Conservation (phyloP, 2,113 vertebrate species). For the Corythornis cristatus region DNA sequence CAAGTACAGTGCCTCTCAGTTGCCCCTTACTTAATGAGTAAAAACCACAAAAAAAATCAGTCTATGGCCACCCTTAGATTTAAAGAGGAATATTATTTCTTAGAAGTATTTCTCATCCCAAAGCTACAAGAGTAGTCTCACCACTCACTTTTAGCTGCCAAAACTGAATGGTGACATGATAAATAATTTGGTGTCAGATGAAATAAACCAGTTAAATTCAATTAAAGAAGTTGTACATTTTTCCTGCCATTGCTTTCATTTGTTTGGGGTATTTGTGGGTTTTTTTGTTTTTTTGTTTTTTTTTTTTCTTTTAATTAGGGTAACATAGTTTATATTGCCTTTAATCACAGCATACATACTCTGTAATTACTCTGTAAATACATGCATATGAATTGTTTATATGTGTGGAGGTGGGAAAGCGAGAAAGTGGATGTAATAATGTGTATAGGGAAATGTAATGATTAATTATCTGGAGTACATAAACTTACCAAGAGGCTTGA, state of each 20-base stretch:
- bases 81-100: neutral
- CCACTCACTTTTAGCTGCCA: neutral
- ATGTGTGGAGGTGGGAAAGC: constrained; percentile 38
- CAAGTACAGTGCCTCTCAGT: neutral
- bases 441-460: constrained; percentile 67
- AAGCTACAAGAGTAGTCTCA: neutral
- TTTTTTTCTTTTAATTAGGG: constrained; percentile 46
- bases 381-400: constrained; percentile 62
- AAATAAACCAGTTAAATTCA: neutral
- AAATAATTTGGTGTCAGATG: neutral
- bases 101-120: neutral
- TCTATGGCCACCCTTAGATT: neutral
- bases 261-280: neutral
- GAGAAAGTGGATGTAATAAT: constrained; percentile 70
- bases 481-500: constrained; percentile 65
- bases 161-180: neutral
- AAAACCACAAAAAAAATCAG: neutral
- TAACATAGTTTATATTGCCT: constrained; percentile 63
- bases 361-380: constrained; percentile 68
- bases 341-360: constrained; percentile 52
- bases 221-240: neutral
- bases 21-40: neutral
- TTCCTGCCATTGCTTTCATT: constrained; percentile 3
- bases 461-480: constrained; percentile 73
- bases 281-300: neutral